Conservation (phyloP, 1,140 invertebrate genomes). For the Rhizoglyphus robini region DNA sequence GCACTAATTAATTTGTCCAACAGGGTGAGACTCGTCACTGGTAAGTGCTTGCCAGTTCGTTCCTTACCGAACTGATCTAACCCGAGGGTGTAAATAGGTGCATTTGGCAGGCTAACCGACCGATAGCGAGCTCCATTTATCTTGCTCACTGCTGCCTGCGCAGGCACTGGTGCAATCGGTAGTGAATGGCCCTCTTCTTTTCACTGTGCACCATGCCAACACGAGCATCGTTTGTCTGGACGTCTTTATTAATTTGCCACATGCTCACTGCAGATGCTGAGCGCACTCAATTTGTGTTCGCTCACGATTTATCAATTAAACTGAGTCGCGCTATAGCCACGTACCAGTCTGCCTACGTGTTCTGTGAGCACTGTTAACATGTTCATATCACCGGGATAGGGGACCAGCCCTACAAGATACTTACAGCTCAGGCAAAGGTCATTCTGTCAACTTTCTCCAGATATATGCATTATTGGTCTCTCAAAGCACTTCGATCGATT, state of each 20-base stretch:
- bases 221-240: background rate
- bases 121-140: no score
- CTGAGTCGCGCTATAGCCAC: background rate
- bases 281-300: background rate
- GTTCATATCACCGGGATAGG: background rate
- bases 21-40: background rate
- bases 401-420: no score
- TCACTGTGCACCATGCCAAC: background rate
- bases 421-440: no score
- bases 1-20: constrained; percentile 10
- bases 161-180: no score
- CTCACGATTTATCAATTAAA: constrained; percentile 18
- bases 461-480: no score
- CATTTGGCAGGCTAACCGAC: no score
- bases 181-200: background rate
- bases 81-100: background rate
- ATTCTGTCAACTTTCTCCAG: no score
- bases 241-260: constrained; percentile 10
- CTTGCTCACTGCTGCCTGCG: no score
- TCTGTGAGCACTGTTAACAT: background rate
- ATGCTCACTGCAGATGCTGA: background rate
- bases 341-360: background rate
- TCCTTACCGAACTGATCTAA: background rate
- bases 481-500: no score
- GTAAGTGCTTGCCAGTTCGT: background rate